Base-by-base conservation (phyloP, 2,797 vertebrate species). In the Phaenicophaeus curvirostris region DNA sequence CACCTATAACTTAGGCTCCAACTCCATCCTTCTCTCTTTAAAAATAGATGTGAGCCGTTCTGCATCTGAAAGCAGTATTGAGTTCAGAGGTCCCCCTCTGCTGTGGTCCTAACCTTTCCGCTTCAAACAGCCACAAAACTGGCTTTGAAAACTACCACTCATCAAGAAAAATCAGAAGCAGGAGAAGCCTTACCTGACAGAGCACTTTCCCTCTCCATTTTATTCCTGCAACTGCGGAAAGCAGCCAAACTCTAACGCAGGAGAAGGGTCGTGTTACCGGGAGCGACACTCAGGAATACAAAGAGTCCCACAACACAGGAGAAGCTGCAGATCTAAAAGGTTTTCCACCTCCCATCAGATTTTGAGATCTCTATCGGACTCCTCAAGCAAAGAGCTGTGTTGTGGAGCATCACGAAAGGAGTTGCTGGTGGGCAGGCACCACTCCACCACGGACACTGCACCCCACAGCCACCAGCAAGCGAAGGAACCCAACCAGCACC, bases 361-460 rank as follows among this genome's bases (percentile, higher is more conserved):
- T 54, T 2, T 15, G 39, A 58, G 30, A 31, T 13, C 50, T 28
- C 4, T 7, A 14, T n/a, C 2, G 0, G 30, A 44, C 23, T 57
- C 42, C 33, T 25, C 15, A 9, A 30, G 35, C 21, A 53, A 63
- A 58, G 48, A 0, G 7, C 9, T 7, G 57, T 1, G 18, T 31
- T 11, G 18, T 0, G 9, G 54, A 39, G 28, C 27, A 8, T 12
- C 0, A 5, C 75, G 14, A 30, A 44, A 37, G 50, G 51, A n/a
- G 39, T 9, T 24, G 46, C 21, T 48, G 21, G 18, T 48, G 46
- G 20, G 39, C 14, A n/a, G 30, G 61, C 35, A 28, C 30, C 0
- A 2, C 27, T 16, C 27, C 14, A 15, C 2, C 2, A 41, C 0
- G 5, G 1, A 21, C 1, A 4, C 31, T 13, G 35, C 20, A 4